These are phyloP conservation scores for Campopleginae sp. DNA, from an alignment of 2,888 invertebrate species.

Conservation along the genomic window DNA sequence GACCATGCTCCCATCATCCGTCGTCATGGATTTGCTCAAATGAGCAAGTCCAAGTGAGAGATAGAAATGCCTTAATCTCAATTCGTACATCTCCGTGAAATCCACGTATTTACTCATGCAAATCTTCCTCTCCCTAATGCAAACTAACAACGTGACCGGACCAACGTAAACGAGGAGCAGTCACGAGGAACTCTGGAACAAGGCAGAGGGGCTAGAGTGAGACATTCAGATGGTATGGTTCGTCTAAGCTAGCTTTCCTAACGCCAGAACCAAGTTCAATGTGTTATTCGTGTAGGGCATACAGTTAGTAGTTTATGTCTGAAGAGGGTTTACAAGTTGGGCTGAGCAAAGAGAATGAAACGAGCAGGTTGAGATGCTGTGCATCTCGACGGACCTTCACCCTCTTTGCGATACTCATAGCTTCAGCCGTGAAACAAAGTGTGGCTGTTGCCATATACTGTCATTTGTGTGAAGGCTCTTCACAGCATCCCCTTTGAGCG, in stretches of 20 bases:
- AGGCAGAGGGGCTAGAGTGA: constrained; percentile 51
- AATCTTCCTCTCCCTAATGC: constrained; percentile 73
- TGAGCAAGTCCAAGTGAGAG: constrained; percentile 58
- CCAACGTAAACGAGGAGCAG: constrained; percentile 42
- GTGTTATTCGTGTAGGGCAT: constrained; percentile 23
- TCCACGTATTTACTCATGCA: constrained; percentile 76
- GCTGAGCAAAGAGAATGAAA: constrained; percentile 24
- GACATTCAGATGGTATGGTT: constrained; percentile 39
- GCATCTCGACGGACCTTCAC: constrained; percentile 35
- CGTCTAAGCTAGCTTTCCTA: constrained; percentile 47
- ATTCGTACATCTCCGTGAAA: constrained; percentile 73
- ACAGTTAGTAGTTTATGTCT: constrained; percentile 37
- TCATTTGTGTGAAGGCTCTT: constrained; percentile 42
- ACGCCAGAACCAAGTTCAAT: constrained; percentile 55
- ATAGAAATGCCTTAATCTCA: constrained; percentile 73
- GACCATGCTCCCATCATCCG: constrained; percentile 39
- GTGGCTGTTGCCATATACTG: constrained; percentile 54
- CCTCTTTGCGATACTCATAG: constrained; percentile 70
- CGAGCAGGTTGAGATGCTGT: constrained; percentile 20
- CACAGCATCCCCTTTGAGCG: constrained; percentile 39
- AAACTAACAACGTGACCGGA: constrained; percentile 65
- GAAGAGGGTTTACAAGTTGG: constrained; percentile 40
- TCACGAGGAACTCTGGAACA: constrained; percentile 61
- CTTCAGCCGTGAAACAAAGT: constrained; percentile 73
- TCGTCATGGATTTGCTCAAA: constrained; percentile 54